Evolutionary conservation across 2,113 vertebrate species (phyloP), one percentile per base, ranked within the genome.

Genomic region (Sturnus vulgaris): DNA sequence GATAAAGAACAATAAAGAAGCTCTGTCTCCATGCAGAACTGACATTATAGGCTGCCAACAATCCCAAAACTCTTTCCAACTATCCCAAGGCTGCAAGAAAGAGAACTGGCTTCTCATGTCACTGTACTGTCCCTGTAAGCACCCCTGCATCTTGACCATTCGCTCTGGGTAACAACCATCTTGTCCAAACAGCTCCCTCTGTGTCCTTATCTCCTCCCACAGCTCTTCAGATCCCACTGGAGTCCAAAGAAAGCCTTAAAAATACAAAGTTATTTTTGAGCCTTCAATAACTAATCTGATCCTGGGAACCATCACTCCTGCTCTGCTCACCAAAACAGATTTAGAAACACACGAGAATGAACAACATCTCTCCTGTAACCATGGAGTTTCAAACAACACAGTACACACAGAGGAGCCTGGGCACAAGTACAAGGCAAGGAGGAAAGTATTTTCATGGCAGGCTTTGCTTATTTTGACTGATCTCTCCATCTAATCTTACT

Each of bases 191-290:
- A 63, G 39, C 19, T 85, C 37, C 47, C 60, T 35, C 66, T 73
- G 52, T 81, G 87, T 81, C 79, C 91, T 94, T 73, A 85, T 80
- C 87, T 93, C 88, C 81, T 89, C 91, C 66, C 84, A 87, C 78
- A 94, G 84, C 46, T 65, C 81, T 86, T 82, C 86, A 82, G 75
- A 91, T 90, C 89, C 89, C 78, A 82, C 46, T 89, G 75, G 63
- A 91, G 81, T 57, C 91, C 94, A 90, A 94, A 93, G 88, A 94
- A 90, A 95, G 88, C 52, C 82, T 94, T 92, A 80, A 95, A 96
- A 93, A 94, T 56, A 95, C 66, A 3, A 92, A 88, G 92, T 85
- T 95, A 95, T 96, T 96, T 96, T 96, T 89, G 91, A 95, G n/a
- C 87, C 22, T 81, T 88, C 78, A 87, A 46, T 72, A 95, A 78